phyloP scores from a whole-genome alignment of 2,797 vertebrate species.

The Zonotrichia albicollis region DNA sequence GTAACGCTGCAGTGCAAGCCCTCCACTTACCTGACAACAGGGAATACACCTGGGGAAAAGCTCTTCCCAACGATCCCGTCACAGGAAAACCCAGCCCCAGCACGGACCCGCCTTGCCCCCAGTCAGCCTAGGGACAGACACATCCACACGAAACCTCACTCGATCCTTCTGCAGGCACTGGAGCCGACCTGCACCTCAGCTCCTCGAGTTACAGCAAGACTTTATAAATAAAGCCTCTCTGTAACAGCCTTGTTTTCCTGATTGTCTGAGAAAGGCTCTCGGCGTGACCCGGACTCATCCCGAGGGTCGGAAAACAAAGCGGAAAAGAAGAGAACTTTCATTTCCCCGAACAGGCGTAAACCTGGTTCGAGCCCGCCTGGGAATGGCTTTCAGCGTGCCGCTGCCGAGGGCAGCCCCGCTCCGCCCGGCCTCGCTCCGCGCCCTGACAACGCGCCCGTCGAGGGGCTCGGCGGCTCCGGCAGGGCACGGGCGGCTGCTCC shows the following conservation, averaged over 20 bases:
- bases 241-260: neutral
- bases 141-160: neutral
- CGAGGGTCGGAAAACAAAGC: neutral
- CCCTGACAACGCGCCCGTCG: neutral
- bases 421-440: neutral
- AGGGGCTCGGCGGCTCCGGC: neutral
- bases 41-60: neutral
- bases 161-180: neutral
- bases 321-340: neutral
- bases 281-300: neutral
- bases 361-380: accelerated
- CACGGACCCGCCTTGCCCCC: neutral
- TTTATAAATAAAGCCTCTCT: neutral
- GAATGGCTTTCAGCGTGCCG: neutral
- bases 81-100: neutral
- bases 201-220: conserved; percentile 50
- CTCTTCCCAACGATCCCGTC: neutral
- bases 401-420: neutral
- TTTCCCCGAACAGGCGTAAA: neutral
- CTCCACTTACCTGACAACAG: neutral
- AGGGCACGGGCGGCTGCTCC: neutral
- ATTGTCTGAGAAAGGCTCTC: neutral
- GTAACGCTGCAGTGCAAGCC: neutral
- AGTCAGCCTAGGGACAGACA: neutral
- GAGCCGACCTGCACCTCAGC: neutral